Conservation (phyloP, 2,888 invertebrate species). For the Seira sanloemensis region DNA sequence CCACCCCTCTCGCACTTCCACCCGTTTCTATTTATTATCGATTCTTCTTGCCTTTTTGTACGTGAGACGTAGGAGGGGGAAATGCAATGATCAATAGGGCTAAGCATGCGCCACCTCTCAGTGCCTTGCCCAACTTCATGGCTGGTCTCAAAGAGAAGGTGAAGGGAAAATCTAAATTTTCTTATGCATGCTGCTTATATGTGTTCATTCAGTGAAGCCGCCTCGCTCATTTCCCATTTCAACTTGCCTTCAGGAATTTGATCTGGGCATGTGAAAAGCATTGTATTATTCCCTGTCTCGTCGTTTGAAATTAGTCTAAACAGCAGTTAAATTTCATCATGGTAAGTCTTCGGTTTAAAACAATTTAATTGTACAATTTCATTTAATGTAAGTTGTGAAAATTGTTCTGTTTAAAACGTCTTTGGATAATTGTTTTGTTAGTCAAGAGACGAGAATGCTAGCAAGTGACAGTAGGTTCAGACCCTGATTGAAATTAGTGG, state of each 20-base stretch:
- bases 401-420: too few relatives aligned
- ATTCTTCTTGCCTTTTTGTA: too few relatives aligned
- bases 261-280: not conserved
- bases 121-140: not conserved
- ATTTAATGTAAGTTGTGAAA: not conserved
- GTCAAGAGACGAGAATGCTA: too few relatives aligned
- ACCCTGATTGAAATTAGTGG: too few relatives aligned
- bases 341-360: conserved; percentile 39
- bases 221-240: not conserved
- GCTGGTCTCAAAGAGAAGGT: not conserved
- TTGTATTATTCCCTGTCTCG: not conserved
- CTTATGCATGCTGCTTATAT: conserved; percentile 44
- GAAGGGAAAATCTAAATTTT: conserved; percentile 54
- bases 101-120: not conserved
- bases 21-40: too few relatives aligned
- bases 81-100: too few relatives aligned
- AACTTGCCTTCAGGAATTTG: not conserved
- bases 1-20: too few relatives aligned
- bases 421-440: too few relatives aligned
- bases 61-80: too few relatives aligned
- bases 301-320: not conserved
- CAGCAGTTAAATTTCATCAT: conserved; percentile 18
- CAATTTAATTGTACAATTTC: not conserved
- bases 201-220: not conserved
- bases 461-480: too few relatives aligned